Evolutionary conservation across 2,888 invertebrate genomes (phyloP), one percentile per base, ranked within the genome.

Genomic region (Drosophila sordidula): DNA sequence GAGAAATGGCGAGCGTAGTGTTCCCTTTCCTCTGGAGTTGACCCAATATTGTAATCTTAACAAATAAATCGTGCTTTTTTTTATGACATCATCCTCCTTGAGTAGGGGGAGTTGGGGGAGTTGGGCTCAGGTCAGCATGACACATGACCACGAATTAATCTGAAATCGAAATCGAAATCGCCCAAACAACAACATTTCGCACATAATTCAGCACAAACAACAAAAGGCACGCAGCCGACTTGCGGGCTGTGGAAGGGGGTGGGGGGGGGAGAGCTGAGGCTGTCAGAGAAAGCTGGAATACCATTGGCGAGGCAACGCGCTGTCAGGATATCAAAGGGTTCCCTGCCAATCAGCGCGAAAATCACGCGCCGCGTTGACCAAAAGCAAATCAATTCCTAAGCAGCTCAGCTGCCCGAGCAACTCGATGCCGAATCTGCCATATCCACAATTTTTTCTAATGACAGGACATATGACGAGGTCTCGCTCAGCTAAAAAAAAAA

Each of bases 401-500:
- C 80, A 51, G 70, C 65, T 62, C 73, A 65, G 56, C 73, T 65
- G 52, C 51, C 58, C 39, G 36, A 50, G 58, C 64, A 68, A 59
- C 61, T 73, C 51, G 46, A 22, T 26, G 39, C 18, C 46, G 41
- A 18, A 44, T 50, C 46, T 62, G 74, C 55, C 83, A 75, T 62
- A 55, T 49, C 47, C 75, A 74, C 65, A 71, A 84, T 84, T 83
- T 84, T 84, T 87, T 87, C 78, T 71, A 80, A 83, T 87, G 87
- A 84, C 87, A 80, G 78, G 78, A 78, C 87, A 87, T 50, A 56
- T 78, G 81, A 80, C 32, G 12, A 57, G 52, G 66, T 36, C 12
- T 18, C 18, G 18, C 18, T 18, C 18, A 18, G 18, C n/a, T 18
- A 1, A 22, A 32, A 18, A 32, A 32, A 41, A 14, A 8, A 14